These are phyloP conservation scores for Crepidodera aurea DNA, from an alignment of 2,888 invertebrate species.

Conservation along the genomic window DNA sequence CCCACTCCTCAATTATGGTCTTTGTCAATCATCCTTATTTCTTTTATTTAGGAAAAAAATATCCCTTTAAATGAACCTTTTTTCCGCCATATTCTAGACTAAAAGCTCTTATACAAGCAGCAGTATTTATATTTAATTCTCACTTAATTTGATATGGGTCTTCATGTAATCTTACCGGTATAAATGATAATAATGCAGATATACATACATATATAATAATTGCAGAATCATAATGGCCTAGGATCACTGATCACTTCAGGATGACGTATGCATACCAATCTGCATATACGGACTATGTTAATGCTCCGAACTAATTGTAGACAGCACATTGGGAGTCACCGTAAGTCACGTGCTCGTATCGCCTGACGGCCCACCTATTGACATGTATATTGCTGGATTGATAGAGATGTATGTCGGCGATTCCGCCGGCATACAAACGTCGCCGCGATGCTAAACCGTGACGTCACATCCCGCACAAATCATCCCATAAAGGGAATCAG, in stretches of 20 bases:
- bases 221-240: background rate
- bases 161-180: no score
- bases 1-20: no score
- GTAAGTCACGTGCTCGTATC: constrained; percentile 42
- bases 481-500: constrained; percentile 40
- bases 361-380: constrained; percentile 52
- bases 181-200: background rate
- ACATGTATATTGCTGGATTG: constrained; percentile 55
- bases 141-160: no score
- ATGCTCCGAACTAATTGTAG: constrained; percentile 58
- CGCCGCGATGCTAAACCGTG: constrained; percentile 31
- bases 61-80: no score
- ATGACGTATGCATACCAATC: constrained; percentile 48
- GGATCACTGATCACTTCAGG: constrained; percentile 20
- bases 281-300: constrained; percentile 57
- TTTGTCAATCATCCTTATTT: no score
- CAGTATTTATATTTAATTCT: no score
- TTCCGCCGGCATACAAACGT: constrained; percentile 43
- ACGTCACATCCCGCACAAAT: constrained; percentile 42
- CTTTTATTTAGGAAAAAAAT: no score
- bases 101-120: no score
- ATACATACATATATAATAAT: background rate
- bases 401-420: constrained; percentile 50
- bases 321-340: constrained; percentile 46
- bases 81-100: no score